Base-by-base conservation (phyloP, 2,797 vertebrate species). In the Miichthys miiuy region DNA sequence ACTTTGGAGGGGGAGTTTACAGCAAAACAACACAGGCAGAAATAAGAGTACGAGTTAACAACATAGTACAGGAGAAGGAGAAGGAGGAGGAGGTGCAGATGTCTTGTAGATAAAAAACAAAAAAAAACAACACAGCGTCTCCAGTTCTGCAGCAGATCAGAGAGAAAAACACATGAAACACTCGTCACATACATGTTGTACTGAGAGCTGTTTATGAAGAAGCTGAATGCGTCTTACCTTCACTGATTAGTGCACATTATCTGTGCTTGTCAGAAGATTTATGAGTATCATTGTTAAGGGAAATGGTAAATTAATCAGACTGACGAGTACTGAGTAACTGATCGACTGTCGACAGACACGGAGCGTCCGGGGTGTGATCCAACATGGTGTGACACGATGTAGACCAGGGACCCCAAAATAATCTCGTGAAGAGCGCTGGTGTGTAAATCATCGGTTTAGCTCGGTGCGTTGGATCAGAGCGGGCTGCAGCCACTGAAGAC, bases 181-280 rank as follows among this genome's bases (percentile, higher is more conserved):
- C 50, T 5, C 46, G 18, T 27, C 65, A 57, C 16, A 3, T 0
- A 8, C 9, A 21, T 0, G 6, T 20, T 14, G 46, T 13, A 47
- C 17, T 2, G 20, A 58, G 6, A 72, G 10, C 6, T 6, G 62
- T 38, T 65, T 25, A 46, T 23, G 38, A 54, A 76, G 50, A 74
- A 47, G 54, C 54, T 47, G 48, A 74, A 50, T 6, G 70, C 0
- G 14, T 80, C 93, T 94, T 91, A 94, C 94, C 94, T 93, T 90
- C 82, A 89, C 77, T 73, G 77, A 76, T 82, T 72, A 83, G 68
- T 72, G 83, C 91, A 92, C 96, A 98, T 97, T 97, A 99, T 99
- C 97, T 98, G 93, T 99, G 97, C 91, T 99, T 99, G 93, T 99
- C 97, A 82, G 97, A 97, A 84, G 97, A 99, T 96, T 99, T 99